phyloP scores from a whole-genome alignment of 2,888 invertebrate species.

The Cryptus armator region DNA sequence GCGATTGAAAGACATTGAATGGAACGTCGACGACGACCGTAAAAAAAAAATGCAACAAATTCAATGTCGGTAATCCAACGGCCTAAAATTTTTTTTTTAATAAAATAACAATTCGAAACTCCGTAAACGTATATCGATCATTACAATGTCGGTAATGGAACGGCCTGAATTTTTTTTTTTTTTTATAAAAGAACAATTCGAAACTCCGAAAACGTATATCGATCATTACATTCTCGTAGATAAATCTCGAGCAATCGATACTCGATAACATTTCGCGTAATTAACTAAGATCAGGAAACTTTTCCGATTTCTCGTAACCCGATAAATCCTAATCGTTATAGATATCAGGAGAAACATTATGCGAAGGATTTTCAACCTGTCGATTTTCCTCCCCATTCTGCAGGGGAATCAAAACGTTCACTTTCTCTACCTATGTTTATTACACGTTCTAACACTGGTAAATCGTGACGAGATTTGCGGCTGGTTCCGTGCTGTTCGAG shows the following conservation, averaged over 20 bases:
- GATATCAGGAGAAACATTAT: slow-evolving; percentile 40
- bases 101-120: not conserved
- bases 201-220: not conserved
- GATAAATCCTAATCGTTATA: slow-evolving; percentile 51
- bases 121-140: not conserved
- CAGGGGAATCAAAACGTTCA: slow-evolving; percentile 38
- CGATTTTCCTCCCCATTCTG: not conserved
- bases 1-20: slow-evolving; percentile 82
- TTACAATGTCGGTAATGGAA: not conserved
- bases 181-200: not conserved
- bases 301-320: slow-evolving; percentile 5
- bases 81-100: not conserved
- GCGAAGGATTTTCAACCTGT: slow-evolving; percentile 37
- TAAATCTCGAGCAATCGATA: not conserved
- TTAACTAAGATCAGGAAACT: not conserved
- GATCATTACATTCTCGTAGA: not conserved
- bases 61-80: not conserved
- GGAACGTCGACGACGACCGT: slow-evolving; percentile 66
- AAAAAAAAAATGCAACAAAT: not conserved
- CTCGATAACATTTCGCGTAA: not conserved
- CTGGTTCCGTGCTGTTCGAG: slow-evolving; percentile 53
- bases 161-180: not conserved
- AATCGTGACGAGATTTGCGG: slow-evolving; percentile 65
- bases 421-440: slow-evolving; percentile 11
- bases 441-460: slow-evolving; percentile 39